phyloP scores from a whole-genome alignment of 92 coral and sea anemone species.

The Porites evermanni region DNA sequence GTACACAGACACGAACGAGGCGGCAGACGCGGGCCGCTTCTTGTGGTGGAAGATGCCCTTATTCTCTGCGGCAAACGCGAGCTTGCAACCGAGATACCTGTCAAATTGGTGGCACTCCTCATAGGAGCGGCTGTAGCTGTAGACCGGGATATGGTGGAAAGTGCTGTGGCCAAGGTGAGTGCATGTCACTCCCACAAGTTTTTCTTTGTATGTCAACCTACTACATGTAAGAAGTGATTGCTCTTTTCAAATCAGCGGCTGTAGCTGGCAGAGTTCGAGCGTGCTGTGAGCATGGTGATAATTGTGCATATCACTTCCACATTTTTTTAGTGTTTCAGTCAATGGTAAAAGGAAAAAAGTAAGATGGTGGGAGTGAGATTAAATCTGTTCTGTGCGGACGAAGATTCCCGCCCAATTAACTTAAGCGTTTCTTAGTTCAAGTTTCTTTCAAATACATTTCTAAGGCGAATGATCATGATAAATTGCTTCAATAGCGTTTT shows the following conservation, averaged over 20 bases:
- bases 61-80: conserved; percentile 52
- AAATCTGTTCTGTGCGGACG: no score
- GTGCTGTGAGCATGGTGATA: conserved; percentile 74
- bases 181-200: background rate
- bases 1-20: conserved; percentile 69
- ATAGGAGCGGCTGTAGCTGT: conserved; percentile 56
- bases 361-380: no score
- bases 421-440: no score
- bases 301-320: background rate
- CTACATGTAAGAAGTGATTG: conserved; percentile 53
- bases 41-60: conserved; percentile 72
- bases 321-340: no score
- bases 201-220: no score
- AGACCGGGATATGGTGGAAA: conserved; percentile 69
- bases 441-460: no score
- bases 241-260: conserved; percentile 52
- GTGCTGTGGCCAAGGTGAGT: conserved; percentile 76
- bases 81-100: conserved; percentile 70
- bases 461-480: no score
- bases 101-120: conserved; percentile 69
- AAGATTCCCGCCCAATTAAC: no score
- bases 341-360: no score
- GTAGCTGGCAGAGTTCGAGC: conserved; percentile 53
- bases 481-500: no score
- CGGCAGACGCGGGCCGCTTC: conserved; percentile 29